Base-by-base conservation (phyloP, 2,797 vertebrate genomes). In the Poecilia picta region DNA sequence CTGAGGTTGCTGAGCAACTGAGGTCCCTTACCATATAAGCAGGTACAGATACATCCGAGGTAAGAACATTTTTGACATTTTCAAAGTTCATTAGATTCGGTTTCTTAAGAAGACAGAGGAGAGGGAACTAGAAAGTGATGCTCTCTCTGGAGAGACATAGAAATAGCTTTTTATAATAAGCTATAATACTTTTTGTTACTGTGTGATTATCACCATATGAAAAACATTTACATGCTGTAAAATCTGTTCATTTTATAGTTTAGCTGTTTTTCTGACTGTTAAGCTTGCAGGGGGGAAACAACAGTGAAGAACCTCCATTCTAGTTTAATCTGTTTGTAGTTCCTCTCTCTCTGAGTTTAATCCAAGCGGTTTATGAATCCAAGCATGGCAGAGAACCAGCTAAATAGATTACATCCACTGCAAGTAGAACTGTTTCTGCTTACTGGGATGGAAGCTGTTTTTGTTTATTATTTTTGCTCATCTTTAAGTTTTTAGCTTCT, bases 331-430 rank as follows among this genome's bases (percentile, higher is more conserved):
- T 75, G 25, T 53, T 77, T 11, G 66, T 73, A 43, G 49, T 68
- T 83, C 5, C 39, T 20, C 31, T 51, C 49, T 68, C 31, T 72
- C 72, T 80, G 66, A 78, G 68, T 82, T 75, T 78, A 84, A 87
- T 90, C 75, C 66, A 76, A 79, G 75, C 70, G 16, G 46, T 82
- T 90, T 84, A 78, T 75, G 33, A 86, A 81, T 87, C 53, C 74
- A 80, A 72, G 8, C 78, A 75, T 80, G 84, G 76, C 81, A 43
- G 74, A 64, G 47, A 81, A 83, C 53, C 70, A 89, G 39, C 43
- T 73, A 81, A 81, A 53, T 31, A 83, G 78, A 81, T 87, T 83
- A 87, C 39, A 86, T 51, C 25, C 53, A 64, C 53, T 74, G 74
- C 47, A 62, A 41, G 31, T 5, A 0, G n/a, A 49, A 75, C n/a